phyloP scores from a whole-genome alignment of 2,113 vertebrate species.

The Ibidorhyncha struthersii region DNA sequence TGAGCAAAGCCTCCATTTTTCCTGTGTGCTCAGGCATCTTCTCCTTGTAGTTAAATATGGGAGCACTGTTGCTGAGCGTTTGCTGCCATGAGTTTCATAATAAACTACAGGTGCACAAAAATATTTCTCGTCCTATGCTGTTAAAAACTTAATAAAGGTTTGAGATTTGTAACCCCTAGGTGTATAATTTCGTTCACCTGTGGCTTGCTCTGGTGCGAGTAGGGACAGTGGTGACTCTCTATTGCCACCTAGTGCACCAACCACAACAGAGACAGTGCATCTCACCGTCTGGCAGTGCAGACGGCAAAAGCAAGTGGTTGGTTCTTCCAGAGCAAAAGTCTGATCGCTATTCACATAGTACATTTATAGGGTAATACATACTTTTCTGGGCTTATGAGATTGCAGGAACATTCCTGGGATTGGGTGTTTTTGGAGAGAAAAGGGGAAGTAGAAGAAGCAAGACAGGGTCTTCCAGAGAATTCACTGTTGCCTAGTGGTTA shows the following conservation, averaged over 20 bases:
- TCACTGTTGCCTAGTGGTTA: neutral
- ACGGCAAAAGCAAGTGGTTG: neutral
- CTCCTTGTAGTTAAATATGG: neutral
- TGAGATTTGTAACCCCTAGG: neutral
- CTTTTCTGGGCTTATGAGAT: neutral
- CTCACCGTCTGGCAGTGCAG: rapidly evolving
- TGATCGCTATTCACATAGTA: rapidly evolving
- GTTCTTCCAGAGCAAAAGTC: neutral
- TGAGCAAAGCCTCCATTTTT: rapidly evolving
- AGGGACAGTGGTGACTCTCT: neutral
- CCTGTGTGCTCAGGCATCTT: neutral
- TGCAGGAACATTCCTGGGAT: neutral
- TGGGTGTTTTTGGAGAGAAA: neutral
- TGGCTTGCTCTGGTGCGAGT: neutral
- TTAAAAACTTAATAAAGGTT: neutral
- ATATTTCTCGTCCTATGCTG: neutral
- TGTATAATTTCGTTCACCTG: rapidly evolving
- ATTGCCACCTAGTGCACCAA: constrained; percentile 41
- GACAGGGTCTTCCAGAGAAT: neutral
- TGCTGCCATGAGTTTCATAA: neutral
- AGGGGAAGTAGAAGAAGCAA: neutral
- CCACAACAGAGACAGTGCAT: neutral
- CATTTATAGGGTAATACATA: rapidly evolving
- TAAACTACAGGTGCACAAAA: neutral
- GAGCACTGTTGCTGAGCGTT: neutral